These are phyloP conservation scores for Rambutsinella grinnellia DNA, from an alignment of 2,888 invertebrate genomes.

Conservation along the genomic window DNA sequence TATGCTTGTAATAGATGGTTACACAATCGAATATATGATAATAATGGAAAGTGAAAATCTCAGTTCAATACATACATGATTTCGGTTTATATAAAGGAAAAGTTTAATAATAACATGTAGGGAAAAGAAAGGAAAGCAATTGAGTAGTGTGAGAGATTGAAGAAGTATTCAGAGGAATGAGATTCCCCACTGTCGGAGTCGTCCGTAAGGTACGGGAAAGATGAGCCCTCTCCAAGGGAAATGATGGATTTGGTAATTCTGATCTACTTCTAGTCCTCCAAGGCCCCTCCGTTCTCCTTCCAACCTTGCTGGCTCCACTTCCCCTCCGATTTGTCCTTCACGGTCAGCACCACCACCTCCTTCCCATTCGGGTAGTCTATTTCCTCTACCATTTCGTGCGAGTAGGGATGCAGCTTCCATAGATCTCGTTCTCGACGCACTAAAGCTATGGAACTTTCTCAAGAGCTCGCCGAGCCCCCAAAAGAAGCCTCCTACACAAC, in stretches of 20 bases:
- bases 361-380: no score
- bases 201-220: conserved; percentile 41
- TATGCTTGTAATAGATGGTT: no score
- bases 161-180: conserved; percentile 34
- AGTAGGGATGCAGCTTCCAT: conserved; percentile 22
- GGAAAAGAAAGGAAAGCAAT: neutral
- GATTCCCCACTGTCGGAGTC: conserved; percentile 46
- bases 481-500: conserved; percentile 49
- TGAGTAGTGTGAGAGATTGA: neutral
- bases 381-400: conserved; percentile 7
- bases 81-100: no score
- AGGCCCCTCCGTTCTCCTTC: conserved; percentile 40
- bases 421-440: conserved; percentile 16
- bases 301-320: conserved; percentile 4
- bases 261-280: conserved; percentile 17
- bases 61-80: no score
- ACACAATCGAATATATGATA: no score
- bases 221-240: conserved; percentile 27
- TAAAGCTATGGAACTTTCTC: conserved; percentile 42
- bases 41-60: no score
- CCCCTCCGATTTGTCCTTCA: conserved; percentile 15
- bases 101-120: no score
- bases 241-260: conserved; percentile 37
- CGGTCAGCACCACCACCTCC: conserved; percentile 5
- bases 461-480: conserved; percentile 56